A percentile compares a stretch with the other conserved stretches of the same genome.
phyloP scores from a whole-genome alignment of 2,113 vertebrate genomes.

The Ailuropoda melanoleuca region DNA sequence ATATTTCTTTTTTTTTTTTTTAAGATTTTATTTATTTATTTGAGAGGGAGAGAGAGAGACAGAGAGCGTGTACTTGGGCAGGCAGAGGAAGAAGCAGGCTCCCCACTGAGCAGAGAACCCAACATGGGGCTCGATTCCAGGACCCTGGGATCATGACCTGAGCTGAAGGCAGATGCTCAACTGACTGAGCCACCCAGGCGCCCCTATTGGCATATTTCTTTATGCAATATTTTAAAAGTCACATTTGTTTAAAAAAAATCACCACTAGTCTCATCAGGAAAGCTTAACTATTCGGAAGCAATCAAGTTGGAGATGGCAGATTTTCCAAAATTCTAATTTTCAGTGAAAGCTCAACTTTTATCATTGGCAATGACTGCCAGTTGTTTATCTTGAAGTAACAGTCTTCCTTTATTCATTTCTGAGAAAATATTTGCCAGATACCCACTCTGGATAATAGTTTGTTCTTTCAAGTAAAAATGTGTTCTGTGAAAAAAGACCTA shows the following conservation, averaged over 20 bases:
- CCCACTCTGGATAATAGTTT: background rate
- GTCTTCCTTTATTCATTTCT: constrained; percentile 5
- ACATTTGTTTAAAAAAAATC: background rate
- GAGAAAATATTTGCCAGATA: background rate
- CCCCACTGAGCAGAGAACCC: no score
- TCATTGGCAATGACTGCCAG: background rate
- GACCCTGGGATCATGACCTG: background rate
- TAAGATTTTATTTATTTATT: background rate
- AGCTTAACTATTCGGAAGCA: background rate
- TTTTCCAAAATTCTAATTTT: constrained; percentile 6
- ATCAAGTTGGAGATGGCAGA: background rate
- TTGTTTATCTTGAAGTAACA: background rate
- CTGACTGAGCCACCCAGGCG: background rate
- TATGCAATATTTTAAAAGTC: background rate
- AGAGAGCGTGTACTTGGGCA: no score
- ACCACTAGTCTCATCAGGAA: background rate
- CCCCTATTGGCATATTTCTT: background rate
- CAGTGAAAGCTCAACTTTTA: background rate
- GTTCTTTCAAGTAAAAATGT: background rate
- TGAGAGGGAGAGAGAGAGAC: background rate
- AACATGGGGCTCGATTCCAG: no score
- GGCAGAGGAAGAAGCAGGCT: no score
- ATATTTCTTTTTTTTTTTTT: background rate
- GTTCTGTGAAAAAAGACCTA: background rate
- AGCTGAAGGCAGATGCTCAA: background rate